Percentiles rank a stretch among this genome's conserved stretches.
These are phyloP conservation scores for Oncorhynchus nerka DNA, from an alignment of 2,113 vertebrate species.

Conservation along the genomic window DNA sequence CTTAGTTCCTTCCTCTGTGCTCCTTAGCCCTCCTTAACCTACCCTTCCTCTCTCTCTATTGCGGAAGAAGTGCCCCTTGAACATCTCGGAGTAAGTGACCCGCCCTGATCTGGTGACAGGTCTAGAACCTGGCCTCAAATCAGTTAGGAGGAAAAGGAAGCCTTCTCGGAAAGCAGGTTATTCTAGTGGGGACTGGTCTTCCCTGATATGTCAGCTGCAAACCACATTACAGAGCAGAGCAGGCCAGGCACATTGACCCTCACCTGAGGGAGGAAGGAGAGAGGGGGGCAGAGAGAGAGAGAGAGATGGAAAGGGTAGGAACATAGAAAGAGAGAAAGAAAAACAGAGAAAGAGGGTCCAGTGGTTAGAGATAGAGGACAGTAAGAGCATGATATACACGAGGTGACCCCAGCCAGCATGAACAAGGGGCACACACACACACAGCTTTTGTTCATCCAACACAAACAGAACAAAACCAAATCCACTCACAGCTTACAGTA, in stretches of 20 bases:
- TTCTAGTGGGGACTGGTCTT: conserved; percentile 84
- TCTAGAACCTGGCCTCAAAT: conserved; percentile 80
- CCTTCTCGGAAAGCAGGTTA: conserved; percentile 89
- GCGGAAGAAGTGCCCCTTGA: conserved; percentile 63
- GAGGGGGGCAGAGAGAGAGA: conserved; percentile 56
- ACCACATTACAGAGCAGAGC: conserved; percentile 80
- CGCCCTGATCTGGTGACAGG: conserved; percentile 78
- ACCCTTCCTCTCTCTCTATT: neutral
- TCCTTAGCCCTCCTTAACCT: neutral
- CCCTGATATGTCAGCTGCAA: conserved; percentile 87
- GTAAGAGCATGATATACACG: neutral
- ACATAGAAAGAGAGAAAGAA: conserved; percentile 57
- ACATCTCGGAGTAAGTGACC: conserved; percentile 65
- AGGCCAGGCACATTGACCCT: conserved; percentile 82
- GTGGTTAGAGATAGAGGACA: neutral
- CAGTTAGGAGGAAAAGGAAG: conserved; percentile 87
- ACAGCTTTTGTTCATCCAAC: conserved; percentile 31
- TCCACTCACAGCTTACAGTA: conserved; percentile 4
- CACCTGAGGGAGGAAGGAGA: conserved; percentile 70
- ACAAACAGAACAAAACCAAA: conserved; percentile 70
- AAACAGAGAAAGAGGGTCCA: conserved; percentile 47
- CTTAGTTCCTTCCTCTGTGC: neutral
- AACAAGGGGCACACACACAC: conserved; percentile 57
- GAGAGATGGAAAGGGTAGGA: conserved; percentile 62
- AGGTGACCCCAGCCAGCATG: conserved; percentile 64